phyloP scores from a whole-genome alignment of 92 coral and sea anemone genomes.

The Heliopora coerulea region DNA sequence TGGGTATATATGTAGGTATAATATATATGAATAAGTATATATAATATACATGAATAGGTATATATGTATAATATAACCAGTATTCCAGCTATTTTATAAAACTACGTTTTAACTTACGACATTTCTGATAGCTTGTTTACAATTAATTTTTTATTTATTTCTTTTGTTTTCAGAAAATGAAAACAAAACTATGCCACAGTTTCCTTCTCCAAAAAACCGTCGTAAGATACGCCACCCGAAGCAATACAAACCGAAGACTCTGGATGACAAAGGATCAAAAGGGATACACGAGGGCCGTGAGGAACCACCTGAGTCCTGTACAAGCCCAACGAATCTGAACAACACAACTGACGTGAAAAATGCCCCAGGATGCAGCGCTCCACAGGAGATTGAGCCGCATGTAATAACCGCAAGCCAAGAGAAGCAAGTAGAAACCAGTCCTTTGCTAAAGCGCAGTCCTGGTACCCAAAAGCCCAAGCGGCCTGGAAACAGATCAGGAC shows the following conservation, averaged over 20 bases:
- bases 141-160: no score
- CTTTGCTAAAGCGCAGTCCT: background rate
- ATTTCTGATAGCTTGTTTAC: no score
- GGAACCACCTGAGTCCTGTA: background rate
- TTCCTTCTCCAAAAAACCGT: constrained; percentile 21
- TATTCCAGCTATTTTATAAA: no score
- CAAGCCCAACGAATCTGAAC: background rate
- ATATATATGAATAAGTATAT: no score
- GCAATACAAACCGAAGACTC: constrained; percentile 15
- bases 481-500: background rate
- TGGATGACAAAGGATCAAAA: background rate
- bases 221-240: constrained; percentile 39
- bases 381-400: constrained; percentile 9
- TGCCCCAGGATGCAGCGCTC: background rate
- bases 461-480: constrained; percentile 20
- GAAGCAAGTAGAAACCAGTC: background rate
- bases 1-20: no score
- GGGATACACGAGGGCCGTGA: background rate
- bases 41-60: no score
- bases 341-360: background rate
- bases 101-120: no score
- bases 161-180: background rate
- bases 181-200: background rate
- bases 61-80: no score
- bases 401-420: constrained; percentile 21